These are phyloP conservation scores for Phanerotoma sp. DNA, from an alignment of 2,888 invertebrate genomes.

Conservation along the genomic window DNA sequence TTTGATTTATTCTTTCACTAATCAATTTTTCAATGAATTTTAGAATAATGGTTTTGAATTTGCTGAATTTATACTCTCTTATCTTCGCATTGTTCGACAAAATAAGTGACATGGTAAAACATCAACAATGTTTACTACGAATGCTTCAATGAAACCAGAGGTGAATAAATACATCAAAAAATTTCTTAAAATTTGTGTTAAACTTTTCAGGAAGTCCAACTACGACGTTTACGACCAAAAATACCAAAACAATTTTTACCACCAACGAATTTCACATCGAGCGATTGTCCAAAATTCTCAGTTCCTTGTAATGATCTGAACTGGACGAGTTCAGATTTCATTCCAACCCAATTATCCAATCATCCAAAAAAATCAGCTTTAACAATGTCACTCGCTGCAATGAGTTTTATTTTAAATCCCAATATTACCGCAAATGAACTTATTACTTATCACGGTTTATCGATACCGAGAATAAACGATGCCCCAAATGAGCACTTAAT, in stretches of 20 bases:
- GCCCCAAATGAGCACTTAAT: conserved; percentile 14
- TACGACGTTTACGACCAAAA: conserved; percentile 62
- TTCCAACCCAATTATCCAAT: neutral
- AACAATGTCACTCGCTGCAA: conserved; percentile 52
- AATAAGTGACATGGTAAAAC: conserved; percentile 75
- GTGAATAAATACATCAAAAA: conserved; percentile 3
- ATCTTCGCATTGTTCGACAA: conserved; percentile 90
- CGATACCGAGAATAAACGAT: conserved; percentile 17
- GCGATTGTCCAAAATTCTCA: conserved; percentile 36
- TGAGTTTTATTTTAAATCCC: conserved; percentile 54
- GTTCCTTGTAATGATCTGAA: conserved; percentile 50
- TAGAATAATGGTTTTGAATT: conserved; percentile 94
- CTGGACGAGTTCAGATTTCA: too few species aligned
- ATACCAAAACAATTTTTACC: conserved; percentile 29
- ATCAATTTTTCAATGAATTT: too few species aligned
- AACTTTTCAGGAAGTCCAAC: conserved; percentile 58
- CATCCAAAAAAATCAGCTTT: conserved; percentile 26
- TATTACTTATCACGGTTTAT: conserved; percentile 5
- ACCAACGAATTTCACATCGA: conserved; percentile 23
- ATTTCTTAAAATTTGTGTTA: neutral
- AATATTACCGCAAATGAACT: conserved; percentile 30
- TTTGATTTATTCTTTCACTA: conserved; percentile 48
- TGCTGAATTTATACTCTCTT: conserved; percentile 91
- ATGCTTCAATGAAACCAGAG: too few species aligned
- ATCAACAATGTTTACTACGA: conserved; percentile 10